Conservation (phyloP, 2,888 invertebrate genomes). For the Hypena proboscidalis region DNA sequence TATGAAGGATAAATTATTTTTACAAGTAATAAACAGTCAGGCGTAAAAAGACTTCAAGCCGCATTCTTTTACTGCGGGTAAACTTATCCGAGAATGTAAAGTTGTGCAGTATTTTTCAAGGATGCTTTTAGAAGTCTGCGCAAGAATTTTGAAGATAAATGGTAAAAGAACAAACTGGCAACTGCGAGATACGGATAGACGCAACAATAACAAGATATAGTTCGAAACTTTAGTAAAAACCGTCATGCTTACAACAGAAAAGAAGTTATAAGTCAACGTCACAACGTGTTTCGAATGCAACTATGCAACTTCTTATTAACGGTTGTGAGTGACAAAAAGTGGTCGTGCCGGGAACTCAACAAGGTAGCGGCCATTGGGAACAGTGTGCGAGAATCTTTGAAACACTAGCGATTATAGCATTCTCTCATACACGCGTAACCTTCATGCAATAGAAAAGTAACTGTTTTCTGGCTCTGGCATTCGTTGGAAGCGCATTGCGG, state of each 20-base stretch:
- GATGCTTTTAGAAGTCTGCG: background rate
- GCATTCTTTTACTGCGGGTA: background rate
- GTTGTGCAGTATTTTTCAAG: constrained; percentile 6
- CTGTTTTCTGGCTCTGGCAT: constrained; percentile 24
- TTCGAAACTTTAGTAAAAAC: constrained; percentile 11
- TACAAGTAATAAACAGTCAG: background rate
- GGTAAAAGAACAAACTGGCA: background rate
- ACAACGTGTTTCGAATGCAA: constrained; percentile 45
- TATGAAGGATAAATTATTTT: background rate
- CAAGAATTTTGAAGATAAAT: constrained; percentile 5
- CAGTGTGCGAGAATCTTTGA: constrained; percentile 47
- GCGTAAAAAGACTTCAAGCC: background rate
- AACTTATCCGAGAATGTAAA: constrained; percentile 4
- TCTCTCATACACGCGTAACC: constrained; percentile 31
- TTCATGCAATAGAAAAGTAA: constrained; percentile 28
- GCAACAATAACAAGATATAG: background rate
- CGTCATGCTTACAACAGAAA: constrained; percentile 13
- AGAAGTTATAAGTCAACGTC: constrained; percentile 16
- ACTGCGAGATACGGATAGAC: background rate
- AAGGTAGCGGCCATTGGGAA: constrained; percentile 44
- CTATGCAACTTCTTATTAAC: constrained; percentile 48
- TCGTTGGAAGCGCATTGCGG: constrained; percentile 25
- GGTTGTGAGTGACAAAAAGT: constrained; percentile 54
- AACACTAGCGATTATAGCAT: constrained; percentile 36
- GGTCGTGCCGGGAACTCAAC: constrained; percentile 43